Evolutionary conservation across 2,797 vertebrate species (phyloP), one percentile per base, ranked within the genome.

Genomic region (Gila robusta): DNA sequence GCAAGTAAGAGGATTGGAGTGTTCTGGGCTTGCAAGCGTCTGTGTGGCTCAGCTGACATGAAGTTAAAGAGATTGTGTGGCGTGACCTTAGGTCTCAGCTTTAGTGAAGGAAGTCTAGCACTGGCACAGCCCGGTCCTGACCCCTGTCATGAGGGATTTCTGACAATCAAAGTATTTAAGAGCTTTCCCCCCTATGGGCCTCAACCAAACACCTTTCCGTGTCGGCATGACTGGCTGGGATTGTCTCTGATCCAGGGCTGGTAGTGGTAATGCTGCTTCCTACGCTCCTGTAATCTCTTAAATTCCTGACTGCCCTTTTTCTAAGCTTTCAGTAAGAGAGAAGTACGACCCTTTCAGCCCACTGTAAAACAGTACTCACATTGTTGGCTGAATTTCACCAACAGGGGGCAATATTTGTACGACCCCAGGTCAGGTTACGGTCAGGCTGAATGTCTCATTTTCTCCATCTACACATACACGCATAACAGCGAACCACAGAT

Each of bases 21-120:
- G 41, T 62, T 77, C 72, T 82, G 88, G 90, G 91, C 92, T 92
- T 91, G 91, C 80, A 94, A 93, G 94, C 91, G 90, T 66, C 28
- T 54, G n/a, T 23, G n/a, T 28, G 91, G 93, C 94, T 94, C 92
- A 93, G 93, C 92, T 93, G 92, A 91, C 91, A 92, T 92, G 91
- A 92, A 93, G 93, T 93, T 94, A 91, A 92, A 91, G 92, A 85
- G 84, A 80, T 39, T 56, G 66, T 83, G 80, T 86, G 67, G 69
- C 39, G 35, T 85, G 86, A 88, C 80, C 67, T 77, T 44, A 70
- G 74, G 84, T 83, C 87, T 64, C 73, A 12, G 84, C 81, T 81
- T 79, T 82, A 69, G 76, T 73, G 77, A 62, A 47, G 23, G 72
- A 82, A 82, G 83, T 81, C 84, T 81, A 73, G 78, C 77, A 87